Percentiles rank a stretch among this genome's conserved stretches.
These are phyloP conservation scores for Eulithis prunata DNA, from an alignment of 2,888 invertebrate genomes.

Conservation along the genomic window DNA sequence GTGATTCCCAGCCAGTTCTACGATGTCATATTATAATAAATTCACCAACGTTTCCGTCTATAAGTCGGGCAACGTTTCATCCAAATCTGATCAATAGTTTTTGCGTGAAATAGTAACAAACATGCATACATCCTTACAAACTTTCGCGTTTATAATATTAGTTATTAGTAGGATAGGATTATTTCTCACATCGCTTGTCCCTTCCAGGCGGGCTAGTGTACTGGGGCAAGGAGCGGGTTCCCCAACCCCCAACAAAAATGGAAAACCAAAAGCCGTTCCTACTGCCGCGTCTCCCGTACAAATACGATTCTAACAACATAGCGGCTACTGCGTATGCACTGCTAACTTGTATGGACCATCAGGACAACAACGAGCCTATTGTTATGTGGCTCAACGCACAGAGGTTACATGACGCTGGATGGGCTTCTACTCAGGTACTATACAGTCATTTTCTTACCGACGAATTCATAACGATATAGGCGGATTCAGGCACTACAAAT, in stretches of 20 bases:
- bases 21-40: no score
- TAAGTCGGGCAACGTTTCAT: no score
- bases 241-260: conserved; percentile 92
- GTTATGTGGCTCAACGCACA: conserved; percentile 96
- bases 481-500: no score
- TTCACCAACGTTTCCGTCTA: no score
- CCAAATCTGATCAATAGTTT: no score
- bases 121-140: no score
- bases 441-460: not conserved
- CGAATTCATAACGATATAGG: no score
- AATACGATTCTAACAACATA: conserved; percentile 95
- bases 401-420: conserved; percentile 93
- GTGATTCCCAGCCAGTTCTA: no score
- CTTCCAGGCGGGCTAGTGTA: conserved; percentile 89
- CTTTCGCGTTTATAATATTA: no score
- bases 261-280: conserved; percentile 97
- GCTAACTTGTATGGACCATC: conserved; percentile 93
- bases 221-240: conserved; percentile 92
- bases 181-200: not conserved
- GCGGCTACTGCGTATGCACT: conserved; percentile 97
- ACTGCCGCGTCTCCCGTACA: conserved; percentile 93
- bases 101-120: no score
- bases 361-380: conserved; percentile 93
- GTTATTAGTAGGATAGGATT: no score
- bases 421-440: conserved; percentile 91